A percentile compares a stretch with the other conserved stretches of the same genome.
These are phyloP conservation scores for Tetramorium bicarinatum DNA, from an alignment of 2,888 invertebrate species.

Conservation along the genomic window DNA sequence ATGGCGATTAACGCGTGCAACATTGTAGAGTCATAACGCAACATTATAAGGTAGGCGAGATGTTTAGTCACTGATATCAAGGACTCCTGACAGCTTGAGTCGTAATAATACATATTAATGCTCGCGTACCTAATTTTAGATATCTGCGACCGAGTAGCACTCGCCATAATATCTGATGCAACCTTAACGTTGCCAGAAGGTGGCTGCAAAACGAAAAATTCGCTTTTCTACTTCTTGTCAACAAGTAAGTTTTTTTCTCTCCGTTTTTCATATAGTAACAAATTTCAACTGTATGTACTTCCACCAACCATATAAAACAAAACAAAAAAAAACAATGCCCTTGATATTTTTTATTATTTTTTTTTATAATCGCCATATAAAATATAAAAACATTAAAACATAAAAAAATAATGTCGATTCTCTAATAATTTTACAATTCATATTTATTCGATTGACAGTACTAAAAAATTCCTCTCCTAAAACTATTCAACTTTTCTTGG, in stretches of 20 bases:
- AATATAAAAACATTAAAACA: neutral
- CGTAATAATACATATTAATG: constrained; percentile 51
- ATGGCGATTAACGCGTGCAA: constrained; percentile 37
- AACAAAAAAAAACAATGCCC: neutral
- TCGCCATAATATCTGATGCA: constrained; percentile 25
- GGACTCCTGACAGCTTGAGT: constrained; percentile 41
- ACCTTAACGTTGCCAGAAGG: neutral
- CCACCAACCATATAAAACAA: neutral
- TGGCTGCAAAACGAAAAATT: neutral
- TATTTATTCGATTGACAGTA: neutral
- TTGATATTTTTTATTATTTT: neutral
- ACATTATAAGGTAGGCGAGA: constrained; percentile 29
- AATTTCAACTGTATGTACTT: neutral
- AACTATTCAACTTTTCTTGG: neutral
- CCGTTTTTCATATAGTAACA: neutral
- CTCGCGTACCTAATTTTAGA: constrained; percentile 38
- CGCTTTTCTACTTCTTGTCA: neutral
- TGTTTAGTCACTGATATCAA: constrained; percentile 34
- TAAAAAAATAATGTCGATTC: neutral
- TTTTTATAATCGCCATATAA: neutral
- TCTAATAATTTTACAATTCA: neutral
- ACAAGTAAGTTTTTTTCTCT: neutral
- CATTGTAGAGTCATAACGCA: constrained; percentile 16
- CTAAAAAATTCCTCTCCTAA: neutral
- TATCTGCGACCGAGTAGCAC: constrained; percentile 6